Evolutionary conservation across 2,888 invertebrate genomes (phyloP).

Genomic region (Amiota minor): DNA sequence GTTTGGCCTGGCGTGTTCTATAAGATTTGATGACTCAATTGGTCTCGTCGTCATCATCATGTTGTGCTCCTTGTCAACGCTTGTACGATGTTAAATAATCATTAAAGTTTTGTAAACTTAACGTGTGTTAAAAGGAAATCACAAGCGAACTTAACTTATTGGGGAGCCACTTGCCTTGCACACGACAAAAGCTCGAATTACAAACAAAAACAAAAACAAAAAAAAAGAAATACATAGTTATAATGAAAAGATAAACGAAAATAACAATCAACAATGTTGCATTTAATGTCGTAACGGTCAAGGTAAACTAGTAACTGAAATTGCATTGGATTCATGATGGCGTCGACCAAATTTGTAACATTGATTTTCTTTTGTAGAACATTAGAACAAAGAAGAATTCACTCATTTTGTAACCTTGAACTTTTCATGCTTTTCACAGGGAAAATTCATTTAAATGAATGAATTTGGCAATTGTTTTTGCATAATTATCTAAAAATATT

Average conservation of each 20-base stretch:
- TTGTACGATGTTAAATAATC: slow-evolving; percentile 29
- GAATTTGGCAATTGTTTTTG: slow-evolving; percentile 8
- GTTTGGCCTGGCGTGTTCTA: too few species aligned
- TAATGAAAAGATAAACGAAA: not conserved
- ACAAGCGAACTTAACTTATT: slow-evolving; percentile 37
- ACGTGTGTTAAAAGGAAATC: slow-evolving; percentile 59
- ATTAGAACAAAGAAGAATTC: too few species aligned
- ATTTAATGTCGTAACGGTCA: slow-evolving; percentile 51
- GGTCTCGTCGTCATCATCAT: slow-evolving; percentile 34
- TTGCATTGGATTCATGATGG: not conserved
- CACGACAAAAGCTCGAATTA: slow-evolving; percentile 27
- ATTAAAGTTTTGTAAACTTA: slow-evolving; percentile 48
- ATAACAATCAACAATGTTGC: not conserved
- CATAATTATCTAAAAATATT: too few species aligned
- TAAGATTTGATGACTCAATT: slow-evolving; percentile 58
- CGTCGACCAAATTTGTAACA: not conserved
- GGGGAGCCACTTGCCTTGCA: slow-evolving; percentile 60
- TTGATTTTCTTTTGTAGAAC: not conserved
- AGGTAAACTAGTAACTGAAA: slow-evolving; percentile 49
- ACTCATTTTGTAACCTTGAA: not conserved
- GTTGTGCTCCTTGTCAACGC: slow-evolving; percentile 38
- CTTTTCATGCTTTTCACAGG: not conserved
- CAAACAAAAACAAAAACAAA: too few species aligned
- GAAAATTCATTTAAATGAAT: not conserved
- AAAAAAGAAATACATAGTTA: too few species aligned